Evolutionary conservation across 1,140 invertebrate species (phyloP).

Genomic region (Drosophila virilis): DNA sequence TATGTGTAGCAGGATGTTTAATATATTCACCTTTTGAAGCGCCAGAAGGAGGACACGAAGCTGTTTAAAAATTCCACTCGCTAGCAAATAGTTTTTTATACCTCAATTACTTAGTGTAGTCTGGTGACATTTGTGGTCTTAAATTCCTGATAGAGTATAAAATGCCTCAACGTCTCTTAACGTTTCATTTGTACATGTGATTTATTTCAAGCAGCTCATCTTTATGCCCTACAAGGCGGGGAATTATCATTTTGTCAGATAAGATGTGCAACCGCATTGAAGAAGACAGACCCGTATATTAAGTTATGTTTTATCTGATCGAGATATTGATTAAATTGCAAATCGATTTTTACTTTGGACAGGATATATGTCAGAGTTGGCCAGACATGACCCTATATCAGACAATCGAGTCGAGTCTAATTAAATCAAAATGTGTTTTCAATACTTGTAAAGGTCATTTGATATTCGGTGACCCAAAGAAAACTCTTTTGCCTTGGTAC

Average conservation of each 20-base stretch:
- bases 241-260: background rate
- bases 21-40: no score
- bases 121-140: constrained; percentile 21
- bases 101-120: constrained; percentile 9
- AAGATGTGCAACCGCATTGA: background rate
- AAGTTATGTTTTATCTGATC: no score
- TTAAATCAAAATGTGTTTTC: no score
- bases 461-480: background rate
- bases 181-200: constrained; percentile 50
- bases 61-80: background rate
- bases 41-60: background rate
- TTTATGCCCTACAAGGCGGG: background rate
- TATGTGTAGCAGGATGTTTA: no score
- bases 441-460: background rate
- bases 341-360: no score
- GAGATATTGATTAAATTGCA: no score
- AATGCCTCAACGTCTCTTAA: constrained; percentile 20
- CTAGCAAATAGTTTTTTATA: constrained; percentile 11
- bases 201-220: constrained; percentile 39
- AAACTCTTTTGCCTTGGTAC: background rate
- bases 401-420: no score
- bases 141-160: constrained; percentile 15
- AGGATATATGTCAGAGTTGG: no score
- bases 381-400: no score
- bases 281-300: background rate